Evolutionary conservation across 1,140 invertebrate genomes (phyloP).

Genomic region (Pseudomyrmex dendroicus): DNA sequence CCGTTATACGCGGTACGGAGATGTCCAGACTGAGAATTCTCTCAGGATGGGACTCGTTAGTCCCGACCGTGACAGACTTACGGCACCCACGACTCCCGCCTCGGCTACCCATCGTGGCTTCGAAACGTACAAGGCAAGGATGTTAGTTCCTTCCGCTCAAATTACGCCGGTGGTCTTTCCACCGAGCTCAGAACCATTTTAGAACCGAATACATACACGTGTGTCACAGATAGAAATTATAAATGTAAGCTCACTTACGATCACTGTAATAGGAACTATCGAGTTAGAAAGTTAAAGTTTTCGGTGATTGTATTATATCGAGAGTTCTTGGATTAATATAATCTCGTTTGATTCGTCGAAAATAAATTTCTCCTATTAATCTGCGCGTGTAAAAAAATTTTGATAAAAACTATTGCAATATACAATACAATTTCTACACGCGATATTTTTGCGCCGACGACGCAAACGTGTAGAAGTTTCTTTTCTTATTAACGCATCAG

Average conservation of each 20-base stretch:
- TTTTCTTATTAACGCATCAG: neutral
- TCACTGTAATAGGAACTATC: neutral
- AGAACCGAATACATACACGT: neutral
- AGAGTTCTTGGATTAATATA: too few relatives aligned
- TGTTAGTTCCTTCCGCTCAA: conserved; percentile 58
- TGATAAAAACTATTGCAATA: conserved; percentile 1
- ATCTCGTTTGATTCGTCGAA: neutral
- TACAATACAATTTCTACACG: neutral
- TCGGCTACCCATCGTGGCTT: conserved; percentile 62
- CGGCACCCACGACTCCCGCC: conserved; percentile 49
- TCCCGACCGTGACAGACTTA: conserved; percentile 67
- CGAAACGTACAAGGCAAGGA: conserved; percentile 46
- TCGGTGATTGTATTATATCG: too few relatives aligned
- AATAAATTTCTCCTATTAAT: neutral
- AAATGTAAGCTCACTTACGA: too few relatives aligned
- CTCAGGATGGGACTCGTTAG: conserved; percentile 69
- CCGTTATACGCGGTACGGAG: conserved; percentile 23
- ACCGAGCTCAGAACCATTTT: conserved; percentile 14
- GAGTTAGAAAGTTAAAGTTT: neutral
- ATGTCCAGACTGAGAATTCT: conserved; percentile 61
- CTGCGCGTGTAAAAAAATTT: neutral
- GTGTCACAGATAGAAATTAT: neutral
- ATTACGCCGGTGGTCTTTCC: conserved; percentile 48
- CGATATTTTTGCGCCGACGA: too few relatives aligned
- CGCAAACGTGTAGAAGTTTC: neutral